These are phyloP conservation scores for Microctonus hyperodae DNA, from an alignment of 2,888 invertebrate species.

Conservation along the genomic window DNA sequence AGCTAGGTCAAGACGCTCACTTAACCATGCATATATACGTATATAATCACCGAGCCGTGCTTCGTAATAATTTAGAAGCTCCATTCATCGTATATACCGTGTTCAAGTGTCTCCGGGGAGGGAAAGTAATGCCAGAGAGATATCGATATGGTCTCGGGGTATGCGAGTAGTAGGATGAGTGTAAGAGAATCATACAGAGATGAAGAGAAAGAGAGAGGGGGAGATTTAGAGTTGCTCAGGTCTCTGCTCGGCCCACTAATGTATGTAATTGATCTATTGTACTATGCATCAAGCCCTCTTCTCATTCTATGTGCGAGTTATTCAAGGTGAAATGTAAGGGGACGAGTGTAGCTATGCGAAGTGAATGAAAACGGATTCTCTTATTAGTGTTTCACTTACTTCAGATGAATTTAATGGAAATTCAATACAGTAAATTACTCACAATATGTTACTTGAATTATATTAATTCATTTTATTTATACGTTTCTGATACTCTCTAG, in stretches of 20 bases:
- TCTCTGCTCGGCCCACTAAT: slow-evolving; percentile 48
- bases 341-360: slow-evolving; percentile 32
- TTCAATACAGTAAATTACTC: slow-evolving; percentile 28
- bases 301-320: slow-evolving; percentile 31
- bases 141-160: slow-evolving; percentile 29
- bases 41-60: not conserved
- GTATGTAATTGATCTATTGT: slow-evolving; percentile 63
- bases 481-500: not conserved
- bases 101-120: slow-evolving; percentile 28
- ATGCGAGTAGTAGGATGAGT: slow-evolving; percentile 22
- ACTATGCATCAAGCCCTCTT: slow-evolving; percentile 56
- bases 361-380: slow-evolving; percentile 40
- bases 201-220: slow-evolving; percentile 3
- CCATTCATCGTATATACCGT: slow-evolving; percentile 42
- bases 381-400: slow-evolving; percentile 50
- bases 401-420: slow-evolving; percentile 55
- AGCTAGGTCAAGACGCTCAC: slow-evolving; percentile 45
- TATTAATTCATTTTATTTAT: slow-evolving; percentile 5
- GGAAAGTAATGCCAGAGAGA: slow-evolving; percentile 30
- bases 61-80: slow-evolving; percentile 47
- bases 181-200: slow-evolving; percentile 10
- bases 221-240: not conserved
- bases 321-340: slow-evolving; percentile 33
- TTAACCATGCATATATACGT: not conserved
- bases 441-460: not conserved